Base-by-base conservation (phyloP, 2,888 invertebrate species). In the Seladonia tumulorum region DNA sequence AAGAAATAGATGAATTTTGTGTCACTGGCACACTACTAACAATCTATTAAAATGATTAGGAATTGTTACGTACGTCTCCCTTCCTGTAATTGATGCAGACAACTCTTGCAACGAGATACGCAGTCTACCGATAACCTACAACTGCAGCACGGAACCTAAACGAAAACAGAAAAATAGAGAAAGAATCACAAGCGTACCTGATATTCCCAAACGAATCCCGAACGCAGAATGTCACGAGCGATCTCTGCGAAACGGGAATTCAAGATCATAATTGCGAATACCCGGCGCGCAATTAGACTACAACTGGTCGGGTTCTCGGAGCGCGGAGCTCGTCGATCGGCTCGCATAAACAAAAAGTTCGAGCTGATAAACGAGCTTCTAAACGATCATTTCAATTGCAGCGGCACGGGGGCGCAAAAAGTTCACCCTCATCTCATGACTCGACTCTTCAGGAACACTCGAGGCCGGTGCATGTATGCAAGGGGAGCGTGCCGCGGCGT, bases 381-480 rank as follows among this genome's bases (percentile, higher is more conserved):
- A 68, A 68, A 68, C 35, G 63, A 63, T 63, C 63, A 29, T 68
- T 68, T 68, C 66, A 68, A 68, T 68, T 39, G 35, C 39, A 68
- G 35, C 22, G 39, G 35, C 22, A 10, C 66, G 10, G 35, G 8
- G 12, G 22, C 39, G 29, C 18, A 35, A 68, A 68, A 68, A 35
- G 66, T 68, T 68, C 66, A 22, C 66, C 35, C 70, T n/a, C 39
- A 14, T 70, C 70, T 70, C 70, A 42, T n/a, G 42, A 42, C 70
- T 70, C 70, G 70, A 76, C 63, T 45, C 14, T 42, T 76, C 5
- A 35, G 60, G 42, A 70, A 42, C 70, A 70, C 60, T 45, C 45
- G 60, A 53, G 63, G 76, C 5, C 29, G n/a, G n/a, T 45, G 60
- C 57, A 57, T 57, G n/a, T n/a, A 57, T 57, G 57, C 57, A 60